Evolutionary conservation across 2,888 invertebrate species (phyloP), one percentile per base, ranked within the genome.

Genomic region (Laspeyria flexula): DNA sequence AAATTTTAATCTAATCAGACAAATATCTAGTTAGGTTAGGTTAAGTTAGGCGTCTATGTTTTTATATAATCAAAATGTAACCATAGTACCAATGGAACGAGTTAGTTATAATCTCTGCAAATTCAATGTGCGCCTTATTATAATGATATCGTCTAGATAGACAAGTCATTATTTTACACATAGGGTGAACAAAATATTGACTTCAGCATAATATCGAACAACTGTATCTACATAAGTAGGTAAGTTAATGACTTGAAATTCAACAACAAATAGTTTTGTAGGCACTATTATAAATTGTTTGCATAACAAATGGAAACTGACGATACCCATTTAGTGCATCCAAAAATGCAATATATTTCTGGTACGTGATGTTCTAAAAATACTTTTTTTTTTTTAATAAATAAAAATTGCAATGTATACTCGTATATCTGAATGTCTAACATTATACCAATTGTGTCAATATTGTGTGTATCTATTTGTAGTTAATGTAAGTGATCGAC

Each of bases 51-150:
- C n/a, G n/a, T n/a, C n/a, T n/a, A n/a, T n/a, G n/a, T n/a, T n/a
- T n/a, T n/a, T n/a, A n/a, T n/a, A n/a, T n/a, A n/a, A n/a, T 45
- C 41, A 47, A 3, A 13, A 54, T 55, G 47, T 48, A 46, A 39
- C 44, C 39, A 60, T 49, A 59, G 57, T 52, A 50, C 55, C 56
- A 63, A 54, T n/a, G n/a, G n/a, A n/a, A n/a, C n/a, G n/a, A n/a
- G 12, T 15, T 15, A 12, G 13, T 27, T 13, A 31, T 18, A 15
- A 10, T 51, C 49, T 51, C 50, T 61, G 44, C 34, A 53, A 57
- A 54, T 58, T 57, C 54, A 65, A 38, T 43, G 41, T 48, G 46
- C 3, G 7, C 7, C 3, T 25, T 7, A 7, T 7, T 25, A 7
- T 25, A 3, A 6, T 4, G 3, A 25, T 7, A 7, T 25, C 25